A percentile compares a stretch with the other conserved stretches of the same genome.
phyloP scores from a whole-genome alignment of 2,888 invertebrate genomes.

The Papilio protenor region DNA sequence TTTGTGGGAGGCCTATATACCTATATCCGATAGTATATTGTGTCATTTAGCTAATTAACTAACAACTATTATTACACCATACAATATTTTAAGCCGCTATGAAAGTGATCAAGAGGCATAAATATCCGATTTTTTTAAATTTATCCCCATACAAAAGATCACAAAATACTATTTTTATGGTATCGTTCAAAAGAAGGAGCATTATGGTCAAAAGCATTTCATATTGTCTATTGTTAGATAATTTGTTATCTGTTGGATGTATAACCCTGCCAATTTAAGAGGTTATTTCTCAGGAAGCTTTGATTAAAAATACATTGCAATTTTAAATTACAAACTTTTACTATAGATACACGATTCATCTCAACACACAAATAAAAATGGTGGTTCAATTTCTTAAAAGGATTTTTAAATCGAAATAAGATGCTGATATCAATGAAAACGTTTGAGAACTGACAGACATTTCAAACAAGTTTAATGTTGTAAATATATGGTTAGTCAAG shows the following conservation, averaged over 20 bases:
- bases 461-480: conserved; percentile 57
- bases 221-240: conserved; percentile 9
- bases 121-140: not conserved
- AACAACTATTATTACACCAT: not conserved
- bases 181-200: not conserved
- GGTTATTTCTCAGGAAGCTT: conserved; percentile 34
- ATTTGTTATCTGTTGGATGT: conserved; percentile 52
- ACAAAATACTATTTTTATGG: not conserved
- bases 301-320: conserved; percentile 26
- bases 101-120: not conserved
- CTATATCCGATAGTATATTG: not conserved
- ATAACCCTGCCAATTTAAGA: conserved; percentile 57
- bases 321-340: conserved; percentile 46
- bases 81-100: not conserved
- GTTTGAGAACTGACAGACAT: conserved; percentile 56
- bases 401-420: conserved; percentile 66
- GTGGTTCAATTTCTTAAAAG: conserved; percentile 78
- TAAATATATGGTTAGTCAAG: conserved; percentile 63
- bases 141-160: not conserved
- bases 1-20: not conserved
- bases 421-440: conserved; percentile 54
- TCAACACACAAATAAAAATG: conserved; percentile 82
- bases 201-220: not conserved
- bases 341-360: conserved; percentile 70
- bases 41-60: not conserved